Evolutionary conservation across 2,888 invertebrate genomes (phyloP), one percentile per base, ranked within the genome.

Genomic region (Melanotus villosus): DNA sequence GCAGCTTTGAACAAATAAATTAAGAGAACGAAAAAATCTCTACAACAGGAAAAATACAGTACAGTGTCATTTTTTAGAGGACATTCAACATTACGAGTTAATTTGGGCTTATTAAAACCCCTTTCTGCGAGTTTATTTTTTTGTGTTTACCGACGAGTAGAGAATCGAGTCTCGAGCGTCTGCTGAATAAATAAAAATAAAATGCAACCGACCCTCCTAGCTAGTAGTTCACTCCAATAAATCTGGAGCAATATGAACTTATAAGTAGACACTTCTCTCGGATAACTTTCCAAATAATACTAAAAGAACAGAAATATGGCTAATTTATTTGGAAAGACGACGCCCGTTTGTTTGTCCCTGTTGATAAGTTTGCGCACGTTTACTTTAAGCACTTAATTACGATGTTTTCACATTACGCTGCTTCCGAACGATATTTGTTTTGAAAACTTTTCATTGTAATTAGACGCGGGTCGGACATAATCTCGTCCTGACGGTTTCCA

Each of bases 141-240:
- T 43, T 16, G 54, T 63, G 47, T 63, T 63, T 54, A 21, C 52
- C 41, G 26, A 36, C 38, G 52, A 52, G 41, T 30, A 54, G 34
- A 62, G 38, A 63, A 21, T 54, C 52, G 26, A 52, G 38, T 54
- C 30, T 32, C 50, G 54, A 63, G 54, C 34, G 54, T 26, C 38
- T 43, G 30, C 50, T 32, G 38, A 52, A 38, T 63, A 63, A 63
- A 63, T 63, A 63, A 63, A 63, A 62, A 52, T 62, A 62, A 62
- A 62, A 47, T 52, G 16, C 32, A 36, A 50, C 34, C 26, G 64
- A 56, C 19, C n/a, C 64, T 56, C 30, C 45, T 45, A 56, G 56
- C 64, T 54, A 43, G 64, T 47, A 65, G 65, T 65, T 65, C 56
- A 65, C 43, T 65, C 45, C 65, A 45, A 65, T 65, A 65, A 65